Conservation (phyloP, 2,888 invertebrate species). For the Gerris lacustris region DNA sequence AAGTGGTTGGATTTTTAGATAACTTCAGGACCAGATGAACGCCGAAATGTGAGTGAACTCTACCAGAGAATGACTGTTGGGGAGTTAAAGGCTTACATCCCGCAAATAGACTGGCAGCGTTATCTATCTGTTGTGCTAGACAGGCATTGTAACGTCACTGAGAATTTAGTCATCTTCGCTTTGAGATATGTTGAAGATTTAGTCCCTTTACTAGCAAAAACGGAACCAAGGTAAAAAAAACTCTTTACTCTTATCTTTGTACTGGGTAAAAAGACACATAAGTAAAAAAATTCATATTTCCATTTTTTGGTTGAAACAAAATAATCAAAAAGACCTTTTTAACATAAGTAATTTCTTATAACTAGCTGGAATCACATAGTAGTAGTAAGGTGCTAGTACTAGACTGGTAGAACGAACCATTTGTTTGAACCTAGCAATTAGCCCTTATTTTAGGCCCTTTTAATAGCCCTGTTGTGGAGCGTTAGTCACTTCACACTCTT, state of each 20-base stretch:
- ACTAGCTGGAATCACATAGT: too few relatives aligned
- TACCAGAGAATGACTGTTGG: slow-evolving; percentile 65
- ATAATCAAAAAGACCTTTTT: neutral
- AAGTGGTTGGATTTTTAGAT: slow-evolving; percentile 43
- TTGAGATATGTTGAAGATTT: slow-evolving; percentile 56
- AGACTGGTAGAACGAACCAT: too few relatives aligned
- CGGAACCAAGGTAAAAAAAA: slow-evolving; percentile 34
- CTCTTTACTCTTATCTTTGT: neutral
- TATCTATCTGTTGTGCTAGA: slow-evolving; percentile 59
- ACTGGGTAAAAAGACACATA: neutral
- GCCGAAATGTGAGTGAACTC: slow-evolving; percentile 69
- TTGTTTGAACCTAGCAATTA: too few relatives aligned
- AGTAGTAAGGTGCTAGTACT: too few relatives aligned
- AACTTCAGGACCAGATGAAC: slow-evolving; percentile 63
- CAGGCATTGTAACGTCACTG: slow-evolving; percentile 45
- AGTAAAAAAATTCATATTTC: neutral
- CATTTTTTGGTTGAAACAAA: neutral
- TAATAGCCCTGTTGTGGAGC: too few relatives aligned
- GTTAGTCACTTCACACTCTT: too few relatives aligned
- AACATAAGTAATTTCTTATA: too few relatives aligned
- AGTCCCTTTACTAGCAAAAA: slow-evolving; percentile 46
- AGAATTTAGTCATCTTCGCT: slow-evolving; percentile 63
- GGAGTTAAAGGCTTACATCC: slow-evolving; percentile 52
- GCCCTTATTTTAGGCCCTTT: too few relatives aligned
- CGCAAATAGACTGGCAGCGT: slow-evolving; percentile 58